Conservation (phyloP, 2,797 vertebrate genomes). For the Siniperca obscura region DNA sequence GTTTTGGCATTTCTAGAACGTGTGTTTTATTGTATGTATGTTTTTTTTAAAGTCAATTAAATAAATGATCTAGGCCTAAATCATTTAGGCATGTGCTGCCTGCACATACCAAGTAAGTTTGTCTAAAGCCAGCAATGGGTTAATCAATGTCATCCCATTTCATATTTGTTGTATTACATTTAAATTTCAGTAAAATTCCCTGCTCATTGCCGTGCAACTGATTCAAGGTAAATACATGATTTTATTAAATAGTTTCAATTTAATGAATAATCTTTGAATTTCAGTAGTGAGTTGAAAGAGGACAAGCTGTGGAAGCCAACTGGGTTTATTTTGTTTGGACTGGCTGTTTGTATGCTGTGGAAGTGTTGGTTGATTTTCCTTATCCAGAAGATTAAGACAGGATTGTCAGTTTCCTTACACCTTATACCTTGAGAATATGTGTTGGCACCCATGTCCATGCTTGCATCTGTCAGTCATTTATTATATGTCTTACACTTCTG, state of each 20-base stretch:
- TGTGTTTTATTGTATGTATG: neutral
- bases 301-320: slow-evolving; percentile 42
- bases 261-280: slow-evolving; percentile 21
- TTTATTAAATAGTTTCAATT: slow-evolving; percentile 12
- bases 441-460: slow-evolving; percentile 62
- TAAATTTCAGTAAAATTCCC: neutral
- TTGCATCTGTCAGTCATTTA: slow-evolving; percentile 78
- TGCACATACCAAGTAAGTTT: neutral
- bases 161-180: neutral
- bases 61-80: neutral
- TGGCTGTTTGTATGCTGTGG: slow-evolving; percentile 43
- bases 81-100: neutral
- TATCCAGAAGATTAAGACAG: slow-evolving; percentile 71
- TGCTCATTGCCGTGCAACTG: neutral
- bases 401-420: slow-evolving; percentile 71
- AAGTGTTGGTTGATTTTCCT: slow-evolving; percentile 56
- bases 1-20: slow-evolving; percentile 7
- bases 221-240: neutral
- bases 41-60: slow-evolving; percentile 3
- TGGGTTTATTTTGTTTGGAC: slow-evolving; percentile 58
- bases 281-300: slow-evolving; percentile 16
- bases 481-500: slow-evolving; percentile 64
- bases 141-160: slow-evolving; percentile 14
- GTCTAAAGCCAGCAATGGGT: neutral
- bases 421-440: slow-evolving; percentile 59